Evolutionary conservation across 2,888 invertebrate genomes (phyloP).

Genomic region (Adelognathus sp.): DNA sequence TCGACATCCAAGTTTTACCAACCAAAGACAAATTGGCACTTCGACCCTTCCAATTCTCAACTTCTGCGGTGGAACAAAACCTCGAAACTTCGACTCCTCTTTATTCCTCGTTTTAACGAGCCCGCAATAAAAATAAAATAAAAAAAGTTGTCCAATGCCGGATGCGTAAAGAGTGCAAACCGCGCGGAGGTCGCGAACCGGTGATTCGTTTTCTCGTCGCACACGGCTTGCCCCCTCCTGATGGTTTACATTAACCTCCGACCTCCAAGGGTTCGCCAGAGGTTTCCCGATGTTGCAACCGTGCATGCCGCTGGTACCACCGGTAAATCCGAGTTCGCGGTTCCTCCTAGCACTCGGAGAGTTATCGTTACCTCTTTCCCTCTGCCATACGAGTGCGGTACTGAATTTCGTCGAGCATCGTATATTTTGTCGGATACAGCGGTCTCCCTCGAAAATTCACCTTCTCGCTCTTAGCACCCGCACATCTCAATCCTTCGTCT

Average conservation of each 20-base stretch:
- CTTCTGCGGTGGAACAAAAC: neutral
- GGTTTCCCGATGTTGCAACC: neutral
- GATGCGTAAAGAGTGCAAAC: neutral
- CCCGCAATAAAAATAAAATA: neutral
- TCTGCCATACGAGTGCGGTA: neutral
- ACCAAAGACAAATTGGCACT: neutral
- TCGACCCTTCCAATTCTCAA: neutral
- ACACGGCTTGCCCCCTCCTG: neutral
- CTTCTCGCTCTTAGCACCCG: neutral
- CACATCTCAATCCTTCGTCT: neutral
- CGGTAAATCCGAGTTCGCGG: neutral
- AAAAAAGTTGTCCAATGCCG: constrained; percentile 1
- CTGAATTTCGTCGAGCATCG: constrained; percentile 25
- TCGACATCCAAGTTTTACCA: neutral
- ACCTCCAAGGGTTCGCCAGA: neutral
- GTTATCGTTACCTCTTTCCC: neutral
- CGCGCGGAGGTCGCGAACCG: neutral
- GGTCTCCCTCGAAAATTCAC: neutral
- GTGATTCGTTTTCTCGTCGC: neutral
- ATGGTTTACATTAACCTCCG: constrained; percentile 18
- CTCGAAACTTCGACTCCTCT: neutral
- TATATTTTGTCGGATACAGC: neutral
- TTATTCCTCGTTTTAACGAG: neutral
- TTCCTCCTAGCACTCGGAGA: constrained; percentile 3
- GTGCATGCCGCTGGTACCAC: neutral